phyloP scores from a whole-genome alignment of 2,113 vertebrate species.

The Micromys minutus region DNA sequence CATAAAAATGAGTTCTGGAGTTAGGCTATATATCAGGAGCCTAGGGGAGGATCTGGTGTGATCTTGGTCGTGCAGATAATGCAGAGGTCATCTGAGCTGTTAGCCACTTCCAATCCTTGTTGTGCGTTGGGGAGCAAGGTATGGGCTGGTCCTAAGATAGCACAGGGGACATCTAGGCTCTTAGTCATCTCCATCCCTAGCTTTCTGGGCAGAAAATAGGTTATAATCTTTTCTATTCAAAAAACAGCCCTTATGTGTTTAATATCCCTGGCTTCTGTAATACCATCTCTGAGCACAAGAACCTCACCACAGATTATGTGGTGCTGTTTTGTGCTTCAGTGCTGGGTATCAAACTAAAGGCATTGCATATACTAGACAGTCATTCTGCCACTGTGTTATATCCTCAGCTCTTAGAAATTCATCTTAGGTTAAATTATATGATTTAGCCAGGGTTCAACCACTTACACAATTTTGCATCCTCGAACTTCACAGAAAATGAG shows the following conservation, averaged over 20 bases:
- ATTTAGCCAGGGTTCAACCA: background rate
- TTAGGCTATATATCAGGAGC: background rate
- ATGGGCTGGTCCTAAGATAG: background rate
- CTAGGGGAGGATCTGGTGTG: background rate
- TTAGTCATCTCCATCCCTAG: background rate
- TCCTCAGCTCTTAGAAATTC: background rate
- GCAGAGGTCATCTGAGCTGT: background rate
- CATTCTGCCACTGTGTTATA: background rate
- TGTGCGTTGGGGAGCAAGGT: background rate
- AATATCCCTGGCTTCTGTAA: background rate
- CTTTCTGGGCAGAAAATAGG: background rate
- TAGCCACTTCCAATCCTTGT: background rate
- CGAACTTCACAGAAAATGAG: background rate
- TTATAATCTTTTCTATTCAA: background rate
- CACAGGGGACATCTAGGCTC: background rate
- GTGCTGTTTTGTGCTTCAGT: background rate
- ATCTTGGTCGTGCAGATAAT: background rate
- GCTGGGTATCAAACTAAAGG: background rate
- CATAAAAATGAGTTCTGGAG: background rate
- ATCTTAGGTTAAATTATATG: background rate
- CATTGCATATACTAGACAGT: background rate
- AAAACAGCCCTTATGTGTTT: background rate
- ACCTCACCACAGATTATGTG: background rate
- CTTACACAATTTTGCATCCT: background rate
- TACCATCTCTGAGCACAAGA: background rate